Conservation (phyloP, 2,888 invertebrate genomes). For the Cheilosia vernalis region DNA sequence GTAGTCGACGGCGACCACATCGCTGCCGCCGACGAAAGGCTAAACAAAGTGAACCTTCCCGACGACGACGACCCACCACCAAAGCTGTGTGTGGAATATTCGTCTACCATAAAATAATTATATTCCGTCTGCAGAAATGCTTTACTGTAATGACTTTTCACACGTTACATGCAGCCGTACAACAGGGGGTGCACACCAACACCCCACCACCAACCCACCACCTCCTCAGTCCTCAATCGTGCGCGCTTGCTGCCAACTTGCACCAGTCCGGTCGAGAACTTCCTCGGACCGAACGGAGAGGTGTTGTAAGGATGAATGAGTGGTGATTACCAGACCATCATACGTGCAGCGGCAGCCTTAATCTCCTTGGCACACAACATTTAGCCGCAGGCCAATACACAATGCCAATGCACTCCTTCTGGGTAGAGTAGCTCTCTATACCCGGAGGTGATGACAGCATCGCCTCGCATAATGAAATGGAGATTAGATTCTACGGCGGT, state of each 20-base stretch:
- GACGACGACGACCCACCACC: neutral
- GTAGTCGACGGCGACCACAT: conserved; percentile 42
- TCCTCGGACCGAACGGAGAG: conserved; percentile 20
- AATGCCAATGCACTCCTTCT: conserved; percentile 66
- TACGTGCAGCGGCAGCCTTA: conserved; percentile 71
- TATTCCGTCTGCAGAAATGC: conserved; percentile 72
- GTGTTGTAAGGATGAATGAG: conserved; percentile 74
- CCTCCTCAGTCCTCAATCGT: neutral
- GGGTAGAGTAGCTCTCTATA: conserved; percentile 16
- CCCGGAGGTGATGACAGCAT: conserved; percentile 61
- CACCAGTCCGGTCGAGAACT: neutral
- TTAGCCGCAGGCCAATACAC: conserved; percentile 69
- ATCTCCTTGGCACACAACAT: conserved; percentile 67
- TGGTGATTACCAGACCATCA: conserved; percentile 75
- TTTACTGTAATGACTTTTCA: conserved; percentile 73
- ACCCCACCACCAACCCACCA: neutral
- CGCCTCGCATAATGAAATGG: conserved; percentile 55
- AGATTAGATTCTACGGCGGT: conserved; percentile 58
- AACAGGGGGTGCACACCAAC: neutral
- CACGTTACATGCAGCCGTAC: conserved; percentile 56
- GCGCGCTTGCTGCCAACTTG: conserved; percentile 22
- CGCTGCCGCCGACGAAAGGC: conserved; percentile 34
- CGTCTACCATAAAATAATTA: conserved; percentile 70
- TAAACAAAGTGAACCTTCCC: conserved; percentile 38
- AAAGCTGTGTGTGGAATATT: conserved; percentile 34